A percentile compares a stretch with the other conserved stretches of the same genome.
Evolutionary conservation across 2,888 invertebrate species (phyloP).

Genomic region (Antheraea yamamai): DNA sequence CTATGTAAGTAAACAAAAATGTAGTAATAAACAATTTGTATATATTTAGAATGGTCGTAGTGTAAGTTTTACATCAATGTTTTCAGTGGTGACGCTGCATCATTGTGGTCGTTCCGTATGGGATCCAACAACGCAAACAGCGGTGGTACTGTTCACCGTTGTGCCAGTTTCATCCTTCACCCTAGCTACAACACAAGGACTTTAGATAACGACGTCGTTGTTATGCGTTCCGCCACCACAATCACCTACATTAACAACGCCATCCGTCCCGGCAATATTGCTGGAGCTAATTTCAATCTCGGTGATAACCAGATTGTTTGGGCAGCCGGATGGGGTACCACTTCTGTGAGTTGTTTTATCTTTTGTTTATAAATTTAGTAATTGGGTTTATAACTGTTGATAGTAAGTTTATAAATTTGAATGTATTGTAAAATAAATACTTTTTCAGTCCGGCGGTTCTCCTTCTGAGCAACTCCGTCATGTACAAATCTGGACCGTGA

Average conservation of each 20-base stretch:
- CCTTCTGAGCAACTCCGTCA: constrained; percentile 44
- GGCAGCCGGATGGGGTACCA: constrained; percentile 66
- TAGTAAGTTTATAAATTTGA: no score
- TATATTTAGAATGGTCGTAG: not conserved
- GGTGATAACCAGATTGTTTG: constrained; percentile 49
- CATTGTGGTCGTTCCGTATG: constrained; percentile 48
- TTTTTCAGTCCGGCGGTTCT: constrained; percentile 31
- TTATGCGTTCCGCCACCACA: constrained; percentile 39
- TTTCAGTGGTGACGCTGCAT: constrained; percentile 40
- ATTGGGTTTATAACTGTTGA: no score
- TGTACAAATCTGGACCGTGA: constrained; percentile 45
- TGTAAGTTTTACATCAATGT: not conserved
- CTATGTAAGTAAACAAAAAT: constrained; percentile 34
- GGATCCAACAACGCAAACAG: constrained; percentile 54
- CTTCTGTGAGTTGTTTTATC: constrained; percentile 40
- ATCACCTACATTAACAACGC: constrained; percentile 35
- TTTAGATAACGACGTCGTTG: constrained; percentile 53
- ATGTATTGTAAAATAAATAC: not conserved
- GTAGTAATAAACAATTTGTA: not conserved
- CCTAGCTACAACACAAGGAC: constrained; percentile 45
- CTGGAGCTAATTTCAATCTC: constrained; percentile 45
- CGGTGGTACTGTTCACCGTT: constrained; percentile 43
- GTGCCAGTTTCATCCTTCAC: constrained; percentile 42
- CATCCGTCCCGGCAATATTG: constrained; percentile 40
- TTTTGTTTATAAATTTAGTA: not conserved